A percentile compares a stretch with the other conserved stretches of the same genome.
These are phyloP conservation scores for Diadromus collaris DNA, from an alignment of 2,888 invertebrate genomes.

Conservation along the genomic window DNA sequence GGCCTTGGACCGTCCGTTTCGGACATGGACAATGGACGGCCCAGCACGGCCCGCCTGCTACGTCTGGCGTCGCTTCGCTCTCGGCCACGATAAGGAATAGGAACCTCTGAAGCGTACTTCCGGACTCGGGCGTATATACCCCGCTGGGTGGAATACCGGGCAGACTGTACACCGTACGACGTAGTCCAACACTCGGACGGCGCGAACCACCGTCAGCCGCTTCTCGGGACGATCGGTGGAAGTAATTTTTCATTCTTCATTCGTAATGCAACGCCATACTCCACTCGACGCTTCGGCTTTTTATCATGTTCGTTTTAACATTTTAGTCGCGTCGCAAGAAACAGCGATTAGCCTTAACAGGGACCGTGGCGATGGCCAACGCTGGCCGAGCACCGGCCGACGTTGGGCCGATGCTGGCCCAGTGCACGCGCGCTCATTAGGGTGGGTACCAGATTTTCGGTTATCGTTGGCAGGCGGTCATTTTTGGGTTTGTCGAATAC, in stretches of 20 bases:
- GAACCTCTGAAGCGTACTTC: slow-evolving; percentile 76
- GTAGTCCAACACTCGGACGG: slow-evolving; percentile 14
- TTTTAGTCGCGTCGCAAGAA: neutral
- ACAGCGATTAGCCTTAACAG: neutral
- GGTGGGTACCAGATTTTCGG: neutral
- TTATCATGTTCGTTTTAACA: too few relatives aligned
- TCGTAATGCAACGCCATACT: slow-evolving; percentile 41
- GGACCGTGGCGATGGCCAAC: too few relatives aligned
- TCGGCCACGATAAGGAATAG: slow-evolving; percentile 74
- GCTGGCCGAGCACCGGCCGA: too few relatives aligned
- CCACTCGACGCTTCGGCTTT: slow-evolving; percentile 52
- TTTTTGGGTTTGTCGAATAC: too few relatives aligned
- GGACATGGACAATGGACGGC: slow-evolving; percentile 74
- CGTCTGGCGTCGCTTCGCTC: slow-evolving; percentile 61
- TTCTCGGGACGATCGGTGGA: slow-evolving; percentile 46
- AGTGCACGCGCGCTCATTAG: too few relatives aligned
- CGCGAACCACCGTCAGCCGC: slow-evolving; percentile 42
- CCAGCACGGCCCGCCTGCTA: slow-evolving; percentile 62
- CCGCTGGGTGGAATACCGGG: slow-evolving; percentile 23
- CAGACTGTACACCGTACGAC: slow-evolving; percentile 12
- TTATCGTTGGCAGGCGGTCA: slow-evolving; percentile 11
- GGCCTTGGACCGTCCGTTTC: slow-evolving; percentile 73
- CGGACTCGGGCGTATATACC: slow-evolving; percentile 62
- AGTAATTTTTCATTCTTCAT: too few relatives aligned
- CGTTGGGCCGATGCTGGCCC: too few relatives aligned